Percentiles rank a stretch among this genome's conserved stretches.
Evolutionary conservation across 2,113 vertebrate species (phyloP).

Genomic region (Erinaceus europaeus): DNA sequence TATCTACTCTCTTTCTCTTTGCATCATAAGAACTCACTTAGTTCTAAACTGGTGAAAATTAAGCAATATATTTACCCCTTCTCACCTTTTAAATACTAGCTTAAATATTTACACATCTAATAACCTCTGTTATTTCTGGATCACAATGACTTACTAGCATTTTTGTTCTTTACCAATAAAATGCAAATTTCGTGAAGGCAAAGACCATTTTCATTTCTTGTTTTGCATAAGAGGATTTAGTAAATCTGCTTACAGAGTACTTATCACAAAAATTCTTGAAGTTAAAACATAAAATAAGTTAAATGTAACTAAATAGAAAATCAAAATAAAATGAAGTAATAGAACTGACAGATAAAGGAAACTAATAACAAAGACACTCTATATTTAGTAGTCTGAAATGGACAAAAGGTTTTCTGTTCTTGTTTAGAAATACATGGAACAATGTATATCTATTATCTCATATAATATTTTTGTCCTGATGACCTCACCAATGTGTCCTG

Average conservation of each 20-base stretch:
- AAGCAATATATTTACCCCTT: neutral
- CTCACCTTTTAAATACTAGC: slow-evolving; percentile 20
- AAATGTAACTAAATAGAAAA: neutral
- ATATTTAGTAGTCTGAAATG: no score
- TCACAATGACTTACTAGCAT: neutral
- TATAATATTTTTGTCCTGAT: no score
- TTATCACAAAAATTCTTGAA: neutral
- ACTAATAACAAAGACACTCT: no score
- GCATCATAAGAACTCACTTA: neutral
- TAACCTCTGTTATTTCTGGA: neutral
- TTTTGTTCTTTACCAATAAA: no score
- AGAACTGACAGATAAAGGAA: no score
- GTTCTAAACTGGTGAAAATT: slow-evolving; percentile 20
- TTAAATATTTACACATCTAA: neutral
- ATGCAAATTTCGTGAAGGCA: neutral
- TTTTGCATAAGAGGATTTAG: neutral
- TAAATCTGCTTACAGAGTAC: neutral
- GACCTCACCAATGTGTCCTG: no score
- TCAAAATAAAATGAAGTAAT: no score
- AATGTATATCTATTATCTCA: no score
- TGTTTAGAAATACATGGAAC: no score
- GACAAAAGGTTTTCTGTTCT: no score
- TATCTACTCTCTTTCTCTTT: neutral
- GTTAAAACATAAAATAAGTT: neutral
- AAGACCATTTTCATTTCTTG: neutral